Evolutionary conservation across 2,797 vertebrate species (phyloP).

Genomic region (Lepus oiostolus): DNA sequence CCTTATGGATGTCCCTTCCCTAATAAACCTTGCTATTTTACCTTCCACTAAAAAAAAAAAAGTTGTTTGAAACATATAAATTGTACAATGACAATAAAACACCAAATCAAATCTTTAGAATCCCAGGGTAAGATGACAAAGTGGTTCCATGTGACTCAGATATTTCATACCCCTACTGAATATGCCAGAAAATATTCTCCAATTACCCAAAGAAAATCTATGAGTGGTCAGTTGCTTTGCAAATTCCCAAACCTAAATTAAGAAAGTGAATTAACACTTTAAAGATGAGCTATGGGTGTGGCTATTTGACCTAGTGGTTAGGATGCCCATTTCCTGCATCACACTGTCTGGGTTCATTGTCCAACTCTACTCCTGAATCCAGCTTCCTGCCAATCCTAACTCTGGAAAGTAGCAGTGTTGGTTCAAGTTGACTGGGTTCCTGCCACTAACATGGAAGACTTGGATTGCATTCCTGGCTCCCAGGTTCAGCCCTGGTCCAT

Average conservation of each 20-base stretch:
- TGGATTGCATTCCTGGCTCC: too few species aligned
- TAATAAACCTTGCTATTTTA: too few species aligned
- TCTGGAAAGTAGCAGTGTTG: too few species aligned
- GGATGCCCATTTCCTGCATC: too few species aligned
- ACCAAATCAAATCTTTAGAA: slow-evolving; percentile 33
- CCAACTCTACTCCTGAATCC: too few species aligned
- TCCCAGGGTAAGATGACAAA: neutral
- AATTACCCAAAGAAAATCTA: slow-evolving; percentile 2
- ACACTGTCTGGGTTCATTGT: too few species aligned
- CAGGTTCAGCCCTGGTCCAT: too few species aligned
- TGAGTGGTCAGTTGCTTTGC: neutral
- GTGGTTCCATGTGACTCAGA: neutral
- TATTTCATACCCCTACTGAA: neutral
- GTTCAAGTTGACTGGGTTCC: too few species aligned
- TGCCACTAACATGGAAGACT: too few species aligned
- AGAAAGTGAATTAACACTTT: slow-evolving; percentile 43
- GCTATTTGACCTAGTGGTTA: too few species aligned
- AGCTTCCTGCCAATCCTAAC: too few species aligned
- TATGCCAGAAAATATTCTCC: neutral
- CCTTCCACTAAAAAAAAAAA: neutral
- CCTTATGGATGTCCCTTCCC: too few species aligned
- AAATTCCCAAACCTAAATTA: slow-evolving; percentile 58
- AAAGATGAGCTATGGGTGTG: neutral
- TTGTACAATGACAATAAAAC: slow-evolving; percentile 34
- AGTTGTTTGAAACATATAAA: slow-evolving; percentile 23